Conservation (phyloP, 1,140 invertebrate species). For the Leptinotarsa texana region DNA sequence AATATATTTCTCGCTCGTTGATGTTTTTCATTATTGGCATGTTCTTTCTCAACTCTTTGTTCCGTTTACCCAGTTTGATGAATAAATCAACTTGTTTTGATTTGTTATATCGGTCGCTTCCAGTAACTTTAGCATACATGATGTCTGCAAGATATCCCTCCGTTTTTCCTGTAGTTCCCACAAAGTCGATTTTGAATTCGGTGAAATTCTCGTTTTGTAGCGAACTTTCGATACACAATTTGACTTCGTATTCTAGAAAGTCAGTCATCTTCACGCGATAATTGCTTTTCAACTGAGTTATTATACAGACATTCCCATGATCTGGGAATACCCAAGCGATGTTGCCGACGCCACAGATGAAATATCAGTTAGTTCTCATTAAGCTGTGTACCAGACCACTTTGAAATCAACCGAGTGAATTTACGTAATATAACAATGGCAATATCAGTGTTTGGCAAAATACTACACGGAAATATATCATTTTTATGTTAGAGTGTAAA, state of each 20-base stretch:
- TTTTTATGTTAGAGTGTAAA: too few relatives aligned
- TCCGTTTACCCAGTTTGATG: conserved; percentile 34
- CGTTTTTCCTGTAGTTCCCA: not conserved
- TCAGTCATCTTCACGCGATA: not conserved
- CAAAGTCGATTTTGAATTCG: conserved; percentile 1
- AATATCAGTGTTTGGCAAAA: too few relatives aligned
- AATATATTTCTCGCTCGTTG: not conserved
- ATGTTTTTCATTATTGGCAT: not conserved
- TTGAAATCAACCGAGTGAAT: too few relatives aligned
- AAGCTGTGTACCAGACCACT: too few relatives aligned
- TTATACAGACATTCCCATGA: too few relatives aligned
- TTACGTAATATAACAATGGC: too few relatives aligned
- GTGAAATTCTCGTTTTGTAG: not conserved
- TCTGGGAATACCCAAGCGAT: too few relatives aligned
- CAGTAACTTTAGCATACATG: not conserved
- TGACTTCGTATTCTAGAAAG: not conserved
- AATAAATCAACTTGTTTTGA: conserved; percentile 25
- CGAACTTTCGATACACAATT: not conserved
- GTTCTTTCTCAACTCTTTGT: conserved; percentile 26
- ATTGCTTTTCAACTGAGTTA: too few relatives aligned
- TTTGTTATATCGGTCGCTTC: not conserved
- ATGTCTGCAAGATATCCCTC: not conserved
- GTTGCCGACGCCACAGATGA: too few relatives aligned
- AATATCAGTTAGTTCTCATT: too few relatives aligned
- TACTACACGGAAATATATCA: too few relatives aligned